Base-by-base conservation (phyloP, 1,140 invertebrate genomes). In the Rhynchophorus ferrugineus region DNA sequence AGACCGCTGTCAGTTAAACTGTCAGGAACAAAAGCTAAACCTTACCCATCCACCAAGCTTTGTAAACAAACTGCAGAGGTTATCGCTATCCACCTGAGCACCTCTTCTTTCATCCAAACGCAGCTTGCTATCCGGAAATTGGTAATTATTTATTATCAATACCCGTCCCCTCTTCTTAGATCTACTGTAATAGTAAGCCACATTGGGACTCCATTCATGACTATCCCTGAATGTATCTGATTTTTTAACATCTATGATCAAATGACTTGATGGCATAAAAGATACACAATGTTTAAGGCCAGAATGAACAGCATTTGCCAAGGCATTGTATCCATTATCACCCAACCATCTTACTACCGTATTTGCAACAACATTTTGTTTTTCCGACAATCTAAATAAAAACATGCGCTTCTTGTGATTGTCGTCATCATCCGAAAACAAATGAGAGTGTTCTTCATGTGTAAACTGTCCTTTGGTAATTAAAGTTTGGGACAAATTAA, bases 61-160 rank as follows among this genome's bases (percentile, higher is more conserved):
- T 14, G 63, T 56, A 44, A 81, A 79, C 0, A 82, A 56, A n/a
- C 71, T 38, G 2, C 66, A 63, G 8, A 82, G 59, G 59, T 79
- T 77, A 3, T 58, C 33, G 42, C 72, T 63, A 57, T 83, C 80
- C 0, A 69, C 48, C 29, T 69, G 50, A 2, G 77, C 76, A 1
- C 77, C 75, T 2, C 51, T 58, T 42, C 79, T 70, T 5, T 47
- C 58, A 1, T 41, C 38, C n/a, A n/a, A n/a, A n/a, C n/a, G n/a
- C 8, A 58, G 46, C 0, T 41, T 11, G 18, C 61, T 63, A 3
- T 59, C 46, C 16, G 17, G n/a, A 19, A 73, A 76, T 20, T 70
- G 49, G 2, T 76, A 74, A 47, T 76, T 79, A 43, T 79, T 79
- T 20, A 81, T 75, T 37, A 81, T 72, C 11, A 82, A 66, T 37